A percentile compares a stretch with the other conserved stretches of the same genome.
Evolutionary conservation across 2,888 invertebrate genomes (phyloP).

Genomic region (Mesodorylaimus sp.): DNA sequence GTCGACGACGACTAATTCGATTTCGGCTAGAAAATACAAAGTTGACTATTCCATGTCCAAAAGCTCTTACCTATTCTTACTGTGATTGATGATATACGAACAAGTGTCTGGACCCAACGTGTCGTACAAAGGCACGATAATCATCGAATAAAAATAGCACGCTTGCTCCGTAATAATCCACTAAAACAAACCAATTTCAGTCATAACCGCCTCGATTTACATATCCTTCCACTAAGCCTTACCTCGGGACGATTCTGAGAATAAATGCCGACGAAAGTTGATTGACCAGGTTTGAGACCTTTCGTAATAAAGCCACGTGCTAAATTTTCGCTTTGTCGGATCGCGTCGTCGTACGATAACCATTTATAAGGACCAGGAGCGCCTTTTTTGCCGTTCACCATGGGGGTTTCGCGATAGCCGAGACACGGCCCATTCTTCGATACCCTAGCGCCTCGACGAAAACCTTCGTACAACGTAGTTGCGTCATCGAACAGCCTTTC

Average conservation of each 20-base stretch:
- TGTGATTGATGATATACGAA: conserved; percentile 42
- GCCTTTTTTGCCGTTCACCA: conserved; percentile 4
- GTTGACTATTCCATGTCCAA: not conserved
- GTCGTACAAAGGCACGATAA: conserved; percentile 84
- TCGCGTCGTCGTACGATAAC: conserved; percentile 12
- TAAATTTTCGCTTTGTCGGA: conserved; percentile 27
- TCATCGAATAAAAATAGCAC: conserved; percentile 78
- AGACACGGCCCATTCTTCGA: conserved; percentile 44
- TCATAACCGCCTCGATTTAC: not conserved
- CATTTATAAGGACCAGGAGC: conserved; percentile 10
- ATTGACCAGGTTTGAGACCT: conserved; percentile 27
- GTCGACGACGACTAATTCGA: conserved; percentile 6
- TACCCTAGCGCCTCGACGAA: conserved; percentile 72
- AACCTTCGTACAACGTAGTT: conserved; percentile 67
- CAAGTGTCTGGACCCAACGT: conserved; percentile 89
- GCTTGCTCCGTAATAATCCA: conserved; percentile 89
- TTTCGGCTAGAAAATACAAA: conserved; percentile 6
- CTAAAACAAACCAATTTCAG: conserved; percentile 22
- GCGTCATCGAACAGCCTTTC: conserved; percentile 62
- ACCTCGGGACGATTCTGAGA: conserved; percentile 35
- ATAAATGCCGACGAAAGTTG: conserved; percentile 33
- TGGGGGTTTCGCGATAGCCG: conserved; percentile 9
- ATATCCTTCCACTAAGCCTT: not conserved
- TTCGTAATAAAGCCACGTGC: conserved; percentile 30
- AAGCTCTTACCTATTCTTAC: conserved; percentile 15